Conservation (phyloP, 2,888 invertebrate genomes). For the Nezara viridula region DNA sequence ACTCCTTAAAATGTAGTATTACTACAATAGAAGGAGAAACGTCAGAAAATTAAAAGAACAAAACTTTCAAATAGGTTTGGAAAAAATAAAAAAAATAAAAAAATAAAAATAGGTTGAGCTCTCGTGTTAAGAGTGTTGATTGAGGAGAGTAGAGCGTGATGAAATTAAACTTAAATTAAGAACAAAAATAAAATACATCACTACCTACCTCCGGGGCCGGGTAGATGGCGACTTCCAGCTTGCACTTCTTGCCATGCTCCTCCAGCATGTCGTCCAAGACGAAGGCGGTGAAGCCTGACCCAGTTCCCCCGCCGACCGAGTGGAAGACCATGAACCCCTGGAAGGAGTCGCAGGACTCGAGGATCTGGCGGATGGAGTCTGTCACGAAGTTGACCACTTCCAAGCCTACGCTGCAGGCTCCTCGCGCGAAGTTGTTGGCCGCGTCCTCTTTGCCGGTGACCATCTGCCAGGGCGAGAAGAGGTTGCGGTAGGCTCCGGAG, state of each 20-base stretch:
- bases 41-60: too few relatives aligned
- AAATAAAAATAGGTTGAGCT: too few relatives aligned
- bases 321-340: slow-evolving; percentile 65
- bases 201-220: slow-evolving; percentile 70
- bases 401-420: slow-evolving; percentile 81
- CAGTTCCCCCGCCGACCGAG: slow-evolving; percentile 65
- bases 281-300: slow-evolving; percentile 65
- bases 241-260: slow-evolving; percentile 72
- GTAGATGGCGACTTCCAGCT: slow-evolving; percentile 69
- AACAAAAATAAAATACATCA: too few relatives aligned
- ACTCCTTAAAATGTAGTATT: too few relatives aligned
- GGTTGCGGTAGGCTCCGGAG: slow-evolving; percentile 62
- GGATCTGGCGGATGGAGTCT: slow-evolving; percentile 72
- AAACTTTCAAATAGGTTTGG: too few relatives aligned
- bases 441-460: slow-evolving; percentile 74
- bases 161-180: too few relatives aligned
- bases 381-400: slow-evolving; percentile 73
- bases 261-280: slow-evolving; percentile 62
- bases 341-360: slow-evolving; percentile 60
- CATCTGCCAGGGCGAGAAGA: slow-evolving; percentile 65
- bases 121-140: too few relatives aligned
- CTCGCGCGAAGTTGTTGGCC: slow-evolving; percentile 86
- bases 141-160: too few relatives aligned
- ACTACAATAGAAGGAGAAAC: too few relatives aligned
- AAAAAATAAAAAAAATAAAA: too few relatives aligned